Conservation (phyloP, 2,113 vertebrate genomes). For the Kryptolebias marmoratus region DNA sequence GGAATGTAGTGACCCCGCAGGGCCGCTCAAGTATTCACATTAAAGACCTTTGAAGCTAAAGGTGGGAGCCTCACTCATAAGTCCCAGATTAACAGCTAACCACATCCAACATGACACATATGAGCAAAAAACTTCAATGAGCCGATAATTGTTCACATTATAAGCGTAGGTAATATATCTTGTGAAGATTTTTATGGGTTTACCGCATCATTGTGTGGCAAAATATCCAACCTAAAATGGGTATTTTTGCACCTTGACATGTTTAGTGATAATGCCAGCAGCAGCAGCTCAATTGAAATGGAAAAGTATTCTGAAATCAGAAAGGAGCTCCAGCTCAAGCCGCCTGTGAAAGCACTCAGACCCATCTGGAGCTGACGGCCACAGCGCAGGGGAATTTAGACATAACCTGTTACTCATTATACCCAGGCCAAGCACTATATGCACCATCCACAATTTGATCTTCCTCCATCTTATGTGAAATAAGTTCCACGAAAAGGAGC, state of each 20-base stretch:
- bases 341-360: slow-evolving; percentile 69
- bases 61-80: slow-evolving; percentile 59
- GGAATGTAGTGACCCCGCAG: slow-evolving; percentile 51
- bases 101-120: slow-evolving; percentile 64
- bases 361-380: slow-evolving; percentile 72
- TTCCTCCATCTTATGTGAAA: slow-evolving; percentile 72
- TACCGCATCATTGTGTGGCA: slow-evolving; percentile 18
- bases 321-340: slow-evolving; percentile 42
- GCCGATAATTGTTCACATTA: slow-evolving; percentile 24
- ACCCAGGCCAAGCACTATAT: slow-evolving; percentile 46
- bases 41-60: slow-evolving; percentile 60
- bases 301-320: slow-evolving; percentile 70
- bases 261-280: slow-evolving; percentile 51
- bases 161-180: too few relatives aligned
- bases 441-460: slow-evolving; percentile 73
- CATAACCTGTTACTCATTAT: slow-evolving; percentile 79
- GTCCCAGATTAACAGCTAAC: slow-evolving; percentile 66
- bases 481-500: slow-evolving; percentile 68
- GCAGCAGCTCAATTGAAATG: slow-evolving; percentile 63
- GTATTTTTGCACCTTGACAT: slow-evolving; percentile 63
- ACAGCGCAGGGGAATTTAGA: slow-evolving; percentile 57
- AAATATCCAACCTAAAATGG: slow-evolving; percentile 11
- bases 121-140: slow-evolving; percentile 26
- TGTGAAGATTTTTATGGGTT: neutral
- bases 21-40: slow-evolving; percentile 59